phyloP scores from a whole-genome alignment of 2,113 vertebrate genomes.

The Pristiophorus japonicus region DNA sequence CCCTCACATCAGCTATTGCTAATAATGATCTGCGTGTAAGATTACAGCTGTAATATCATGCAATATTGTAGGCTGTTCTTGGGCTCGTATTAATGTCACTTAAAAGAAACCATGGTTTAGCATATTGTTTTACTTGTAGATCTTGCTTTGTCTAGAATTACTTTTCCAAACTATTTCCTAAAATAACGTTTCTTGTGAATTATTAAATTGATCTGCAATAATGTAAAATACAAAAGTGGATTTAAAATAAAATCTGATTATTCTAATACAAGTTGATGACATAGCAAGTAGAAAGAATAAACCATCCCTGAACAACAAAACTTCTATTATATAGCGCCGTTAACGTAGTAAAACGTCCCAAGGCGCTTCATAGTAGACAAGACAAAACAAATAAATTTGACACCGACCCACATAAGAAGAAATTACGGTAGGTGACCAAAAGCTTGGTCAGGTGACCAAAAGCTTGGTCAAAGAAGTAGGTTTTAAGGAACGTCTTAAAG shows the following conservation, averaged over 20 bases:
- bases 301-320: too few species aligned
- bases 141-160: neutral
- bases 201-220: neutral
- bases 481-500: too few species aligned
- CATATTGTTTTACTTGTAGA: neutral
- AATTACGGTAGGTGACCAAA: too few species aligned
- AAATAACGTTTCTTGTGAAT: neutral
- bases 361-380: too few species aligned
- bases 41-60: neutral
- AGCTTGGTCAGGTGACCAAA: too few species aligned
- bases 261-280: neutral
- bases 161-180: neutral
- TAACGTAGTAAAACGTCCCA: too few species aligned
- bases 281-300: neutral
- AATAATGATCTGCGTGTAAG: neutral
- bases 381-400: too few species aligned
- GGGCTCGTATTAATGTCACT: neutral
- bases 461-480: too few species aligned
- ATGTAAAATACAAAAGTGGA: neutral
- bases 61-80: neutral
- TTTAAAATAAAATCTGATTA: neutral
- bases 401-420: too few species aligned
- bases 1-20: neutral
- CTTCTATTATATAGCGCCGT: too few species aligned
- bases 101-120: neutral